These are phyloP conservation scores for Urocynchramus pylzowi DNA, from an alignment of 2,113 vertebrate species.

Conservation along the genomic window DNA sequence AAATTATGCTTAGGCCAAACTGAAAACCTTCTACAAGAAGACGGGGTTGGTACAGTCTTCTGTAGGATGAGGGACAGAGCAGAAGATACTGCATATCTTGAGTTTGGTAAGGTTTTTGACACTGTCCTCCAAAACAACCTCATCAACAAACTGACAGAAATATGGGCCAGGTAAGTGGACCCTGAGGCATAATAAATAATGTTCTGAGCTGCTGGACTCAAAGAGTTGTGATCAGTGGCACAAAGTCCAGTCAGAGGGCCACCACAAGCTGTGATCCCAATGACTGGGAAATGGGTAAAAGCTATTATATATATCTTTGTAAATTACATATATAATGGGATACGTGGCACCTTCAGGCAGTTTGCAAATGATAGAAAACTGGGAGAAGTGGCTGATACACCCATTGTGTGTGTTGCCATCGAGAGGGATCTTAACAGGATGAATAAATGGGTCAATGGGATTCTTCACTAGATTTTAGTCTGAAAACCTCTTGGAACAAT, in stretches of 20 bases:
- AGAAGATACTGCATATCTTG: background rate
- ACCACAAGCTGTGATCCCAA: background rate
- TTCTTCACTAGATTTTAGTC: background rate
- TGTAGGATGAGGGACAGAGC: background rate
- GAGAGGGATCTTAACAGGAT: background rate
- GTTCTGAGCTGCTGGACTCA: background rate
- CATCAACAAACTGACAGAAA: background rate
- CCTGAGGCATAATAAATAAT: background rate
- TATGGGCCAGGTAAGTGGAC: background rate
- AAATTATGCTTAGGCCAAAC: background rate
- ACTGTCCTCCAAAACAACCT: background rate
- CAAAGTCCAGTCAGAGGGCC: background rate
- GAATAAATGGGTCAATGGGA: background rate
- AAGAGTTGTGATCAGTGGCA: background rate
- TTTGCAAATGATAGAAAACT: background rate
- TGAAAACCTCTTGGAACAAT: background rate
- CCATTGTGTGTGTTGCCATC: too few relatives aligned
- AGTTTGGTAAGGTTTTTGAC: background rate
- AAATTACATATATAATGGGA: background rate
- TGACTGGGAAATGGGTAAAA: background rate
- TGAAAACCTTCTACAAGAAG: background rate
- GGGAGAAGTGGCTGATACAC: accelerated
- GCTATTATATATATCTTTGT: background rate
- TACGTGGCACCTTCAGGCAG: background rate
- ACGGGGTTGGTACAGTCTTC: too few relatives aligned